phyloP scores from a whole-genome alignment of 2,113 vertebrate genomes.

The Perccottus glenii region DNA sequence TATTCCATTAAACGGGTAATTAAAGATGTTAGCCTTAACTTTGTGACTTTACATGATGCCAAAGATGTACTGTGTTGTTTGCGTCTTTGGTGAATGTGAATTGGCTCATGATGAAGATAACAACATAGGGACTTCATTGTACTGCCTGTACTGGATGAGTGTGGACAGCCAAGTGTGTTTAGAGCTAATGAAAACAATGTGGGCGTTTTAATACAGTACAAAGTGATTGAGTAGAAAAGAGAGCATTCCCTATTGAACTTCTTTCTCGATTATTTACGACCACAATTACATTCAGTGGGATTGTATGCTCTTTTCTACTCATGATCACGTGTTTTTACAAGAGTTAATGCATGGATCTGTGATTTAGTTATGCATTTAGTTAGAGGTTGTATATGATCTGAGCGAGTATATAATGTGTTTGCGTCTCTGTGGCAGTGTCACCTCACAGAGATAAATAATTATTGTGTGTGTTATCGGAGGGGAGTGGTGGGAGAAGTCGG shows the following conservation, averaged over 20 bases:
- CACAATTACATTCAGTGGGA: slow-evolving; percentile 19
- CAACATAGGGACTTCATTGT: slow-evolving; percentile 14
- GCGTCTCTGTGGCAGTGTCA: slow-evolving; percentile 3
- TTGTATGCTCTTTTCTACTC: slow-evolving; percentile 7
- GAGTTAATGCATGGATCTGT: not conserved
- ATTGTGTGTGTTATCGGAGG: slow-evolving; percentile 45
- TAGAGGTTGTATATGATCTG: not conserved
- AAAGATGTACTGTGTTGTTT: slow-evolving; percentile 7
- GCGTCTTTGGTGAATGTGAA: not conserved
- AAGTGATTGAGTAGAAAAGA: slow-evolving; percentile 17
- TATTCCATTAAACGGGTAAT: slow-evolving; percentile 40
- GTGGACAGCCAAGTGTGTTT: slow-evolving; percentile 13
- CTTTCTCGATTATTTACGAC: slow-evolving; percentile 25
- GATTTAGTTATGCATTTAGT: not conserved
- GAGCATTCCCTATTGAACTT: slow-evolving; percentile 13
- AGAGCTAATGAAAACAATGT: slow-evolving; percentile 45
- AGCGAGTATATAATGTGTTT: not conserved
- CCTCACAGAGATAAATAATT: slow-evolving; percentile 10
- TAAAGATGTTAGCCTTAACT: slow-evolving; percentile 32
- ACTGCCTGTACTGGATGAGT: slow-evolving; percentile 33
- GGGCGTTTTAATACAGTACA: slow-evolving; percentile 10
- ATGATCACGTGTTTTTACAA: not conserved
- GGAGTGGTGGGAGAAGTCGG: slow-evolving; percentile 48
- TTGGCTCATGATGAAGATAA: slow-evolving; percentile 16
- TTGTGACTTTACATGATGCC: slow-evolving; percentile 7